Conservation (phyloP, 2,888 invertebrate species). For the Lepeophtheirus nordmannii region DNA sequence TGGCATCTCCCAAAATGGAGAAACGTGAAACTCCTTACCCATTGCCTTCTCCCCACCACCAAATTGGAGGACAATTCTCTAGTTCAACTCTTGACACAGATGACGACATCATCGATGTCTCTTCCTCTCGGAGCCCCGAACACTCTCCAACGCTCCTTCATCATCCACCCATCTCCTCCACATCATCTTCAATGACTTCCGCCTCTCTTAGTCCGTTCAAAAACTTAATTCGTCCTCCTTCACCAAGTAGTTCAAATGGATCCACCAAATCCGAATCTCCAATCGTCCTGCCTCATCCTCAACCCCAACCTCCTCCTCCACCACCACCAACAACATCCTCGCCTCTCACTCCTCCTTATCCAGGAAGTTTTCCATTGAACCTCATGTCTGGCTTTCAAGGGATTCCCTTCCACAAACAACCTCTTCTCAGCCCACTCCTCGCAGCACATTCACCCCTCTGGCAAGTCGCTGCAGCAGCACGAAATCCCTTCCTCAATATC, state of each 20-base stretch:
- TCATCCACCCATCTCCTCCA: background rate
- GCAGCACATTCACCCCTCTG: slow-evolving; percentile 11
- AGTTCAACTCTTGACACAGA: background rate
- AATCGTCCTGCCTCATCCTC: background rate
- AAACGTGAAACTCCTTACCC: background rate
- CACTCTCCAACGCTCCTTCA: too few relatives aligned
- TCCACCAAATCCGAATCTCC: background rate
- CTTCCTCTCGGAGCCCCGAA: background rate
- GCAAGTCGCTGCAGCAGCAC: slow-evolving; percentile 7
- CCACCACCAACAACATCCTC: background rate
- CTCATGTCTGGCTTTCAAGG: background rate
- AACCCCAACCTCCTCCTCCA: background rate
- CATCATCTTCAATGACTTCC: background rate
- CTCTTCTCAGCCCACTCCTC: slow-evolving; percentile 18
- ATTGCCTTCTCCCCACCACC: background rate
- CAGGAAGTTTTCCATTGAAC: background rate
- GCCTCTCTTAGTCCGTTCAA: slow-evolving; percentile 11
- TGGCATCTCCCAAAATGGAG: too few relatives aligned
- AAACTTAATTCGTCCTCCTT: background rate
- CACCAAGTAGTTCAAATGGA: background rate
- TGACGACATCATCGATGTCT: background rate
- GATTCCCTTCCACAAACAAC: slow-evolving; percentile 13
- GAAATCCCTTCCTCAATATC: slow-evolving; percentile 7
- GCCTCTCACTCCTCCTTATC: background rate
- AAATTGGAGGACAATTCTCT: too few relatives aligned